Conservation (phyloP, 1,140 invertebrate genomes). For the Halictus rubicundus region DNA sequence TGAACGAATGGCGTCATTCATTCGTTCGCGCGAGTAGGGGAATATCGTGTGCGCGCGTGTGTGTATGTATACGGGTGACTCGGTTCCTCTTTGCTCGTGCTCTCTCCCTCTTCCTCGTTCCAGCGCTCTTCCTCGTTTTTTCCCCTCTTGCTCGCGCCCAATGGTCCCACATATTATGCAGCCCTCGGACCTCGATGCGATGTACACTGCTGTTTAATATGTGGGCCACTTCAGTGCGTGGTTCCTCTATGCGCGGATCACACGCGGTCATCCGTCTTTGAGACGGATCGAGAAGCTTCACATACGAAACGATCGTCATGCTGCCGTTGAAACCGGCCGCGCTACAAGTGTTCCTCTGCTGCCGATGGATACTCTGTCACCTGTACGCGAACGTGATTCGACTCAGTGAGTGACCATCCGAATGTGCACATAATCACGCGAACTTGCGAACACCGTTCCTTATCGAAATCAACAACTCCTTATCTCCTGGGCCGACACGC, state of each 20-base stretch:
- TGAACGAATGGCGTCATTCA: slow-evolving; percentile 61
- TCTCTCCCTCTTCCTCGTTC: slow-evolving; percentile 25
- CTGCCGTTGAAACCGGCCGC: slow-evolving; percentile 17
- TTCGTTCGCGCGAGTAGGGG: slow-evolving; percentile 54
- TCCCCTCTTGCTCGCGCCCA: slow-evolving; percentile 30
- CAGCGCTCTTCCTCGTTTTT: slow-evolving; percentile 6
- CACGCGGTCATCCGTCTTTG: slow-evolving; percentile 25
- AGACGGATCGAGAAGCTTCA: slow-evolving; percentile 14
- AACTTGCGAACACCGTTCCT: too few species aligned
- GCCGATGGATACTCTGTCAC: slow-evolving; percentile 64
- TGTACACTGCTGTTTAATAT: slow-evolving; percentile 62
- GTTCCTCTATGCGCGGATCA: slow-evolving; percentile 52
- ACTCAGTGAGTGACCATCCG: slow-evolving; percentile 64
- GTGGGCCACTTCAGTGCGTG: slow-evolving; percentile 69
- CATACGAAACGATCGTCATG: slow-evolving; percentile 31
- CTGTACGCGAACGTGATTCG: slow-evolving; percentile 62
- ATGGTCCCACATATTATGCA: slow-evolving; percentile 54
- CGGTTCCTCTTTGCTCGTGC: slow-evolving; percentile 31
- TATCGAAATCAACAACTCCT: too few species aligned
- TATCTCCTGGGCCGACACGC: too few species aligned
- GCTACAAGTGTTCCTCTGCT: slow-evolving; percentile 56
- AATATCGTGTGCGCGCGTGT: slow-evolving; percentile 8
- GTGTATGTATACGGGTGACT: neutral
- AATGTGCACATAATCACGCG: too few species aligned
- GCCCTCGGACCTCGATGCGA: slow-evolving; percentile 30